A percentile compares a stretch with the other conserved stretches of the same genome.
Evolutionary conservation across 1,140 invertebrate genomes (phyloP).

Genomic region (Apis florea): DNA sequence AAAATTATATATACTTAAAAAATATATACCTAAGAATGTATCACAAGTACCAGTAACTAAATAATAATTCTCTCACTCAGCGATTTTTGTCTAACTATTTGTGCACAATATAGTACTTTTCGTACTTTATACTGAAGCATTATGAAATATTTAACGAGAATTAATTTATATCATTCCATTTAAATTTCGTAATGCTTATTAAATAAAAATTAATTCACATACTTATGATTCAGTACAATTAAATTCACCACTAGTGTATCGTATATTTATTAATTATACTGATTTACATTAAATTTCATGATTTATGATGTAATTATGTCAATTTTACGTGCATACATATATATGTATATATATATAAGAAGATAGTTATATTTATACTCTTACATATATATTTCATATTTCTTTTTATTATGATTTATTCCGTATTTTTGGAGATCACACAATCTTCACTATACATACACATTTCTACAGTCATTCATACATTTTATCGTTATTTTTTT

Average conservation of each 20-base stretch:
- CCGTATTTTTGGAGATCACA: conserved; percentile 49
- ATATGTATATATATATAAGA: conserved; percentile 26
- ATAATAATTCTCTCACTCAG: background rate
- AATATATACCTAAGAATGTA: conserved; percentile 36
- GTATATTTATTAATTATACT: conserved; percentile 51
- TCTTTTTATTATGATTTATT: conserved; percentile 45
- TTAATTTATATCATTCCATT: background rate
- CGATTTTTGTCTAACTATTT: conserved; percentile 28
- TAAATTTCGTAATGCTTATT: conserved; percentile 27
- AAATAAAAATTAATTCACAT: background rate
- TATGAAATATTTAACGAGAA: conserved; percentile 22
- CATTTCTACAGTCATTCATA: conserved; percentile 57
- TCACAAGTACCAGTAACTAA: conserved; percentile 26
- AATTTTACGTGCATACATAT: conserved; percentile 16
- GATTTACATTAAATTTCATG: conserved; percentile 34
- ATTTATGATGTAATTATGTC: conserved; percentile 46
- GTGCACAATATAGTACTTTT: conserved; percentile 33
- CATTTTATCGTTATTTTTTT: conserved; percentile 61
- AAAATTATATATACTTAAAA: conserved; percentile 10
- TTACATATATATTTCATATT: conserved; percentile 31
- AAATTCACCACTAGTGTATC: background rate
- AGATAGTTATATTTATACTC: conserved; percentile 42
- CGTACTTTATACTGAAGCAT: conserved; percentile 21
- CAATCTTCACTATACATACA: conserved; percentile 60
- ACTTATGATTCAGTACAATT: background rate